Base-by-base conservation (phyloP, 2,113 vertebrate genomes). In the Proterorhinus semilunaris region DNA sequence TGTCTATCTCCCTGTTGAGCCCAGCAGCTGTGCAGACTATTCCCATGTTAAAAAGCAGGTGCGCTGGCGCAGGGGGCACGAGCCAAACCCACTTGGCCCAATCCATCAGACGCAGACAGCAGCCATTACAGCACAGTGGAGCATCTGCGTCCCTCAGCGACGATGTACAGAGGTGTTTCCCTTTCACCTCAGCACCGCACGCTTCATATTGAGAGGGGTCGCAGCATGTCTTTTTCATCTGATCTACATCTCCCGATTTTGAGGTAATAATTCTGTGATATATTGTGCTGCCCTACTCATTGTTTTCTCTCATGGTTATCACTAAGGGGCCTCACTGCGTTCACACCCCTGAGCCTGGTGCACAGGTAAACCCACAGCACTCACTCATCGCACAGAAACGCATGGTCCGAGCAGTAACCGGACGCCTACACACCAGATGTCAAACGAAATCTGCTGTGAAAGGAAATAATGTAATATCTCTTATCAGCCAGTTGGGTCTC, bases 71-170 rank as follows among this genome's bases (percentile, higher is more conserved):
- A 90, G 79, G 63, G 70, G 82, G 76, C 54, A 68, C 36, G 12
- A 50, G 72, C 69, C 72, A 65, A 81, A 78, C 82, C 75, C 82
- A 79, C 54, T 76, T 83, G 84, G 85, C 90, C 88, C 86, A 86
- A 89, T 91, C 90, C 86, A 93, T 92, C 85, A 91, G 85, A 73
- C 66, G 46, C 75, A 81, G 86, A 88, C 89, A 90, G 82, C 58
- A 87, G 79, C 83, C 91, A 86, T 81, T 87, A 87, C 86, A 90
- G 84, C 88, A 83, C 74, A 67, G 59, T 81, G 76, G 73, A 83
- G 78, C 88, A 91, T 91, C 85, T 91, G 88, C 79, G 82, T 62
- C 85, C 84, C 44, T 81, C 79, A 83, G 85, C 87, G 78, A 86
- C 51, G 78, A 78, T 62, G 54, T 21, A 62, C 48, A 48, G 27